These are phyloP conservation scores for Campylorhamphus procurvoides DNA, from an alignment of 2,113 vertebrate species.

Conservation along the genomic window DNA sequence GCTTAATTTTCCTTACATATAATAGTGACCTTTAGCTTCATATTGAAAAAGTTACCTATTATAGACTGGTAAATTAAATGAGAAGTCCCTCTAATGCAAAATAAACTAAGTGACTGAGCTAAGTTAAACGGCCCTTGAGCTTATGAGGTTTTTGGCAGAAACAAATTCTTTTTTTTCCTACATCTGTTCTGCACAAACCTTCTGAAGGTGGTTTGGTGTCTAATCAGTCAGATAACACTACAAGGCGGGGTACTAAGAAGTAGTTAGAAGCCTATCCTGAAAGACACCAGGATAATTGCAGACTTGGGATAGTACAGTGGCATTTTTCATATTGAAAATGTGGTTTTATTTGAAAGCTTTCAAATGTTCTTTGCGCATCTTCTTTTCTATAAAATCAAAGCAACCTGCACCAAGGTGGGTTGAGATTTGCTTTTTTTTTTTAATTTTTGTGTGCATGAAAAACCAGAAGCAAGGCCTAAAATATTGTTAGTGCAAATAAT, in stretches of 20 bases:
- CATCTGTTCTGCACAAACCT: conserved; percentile 35
- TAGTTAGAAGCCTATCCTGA: neutral
- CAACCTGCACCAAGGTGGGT: neutral
- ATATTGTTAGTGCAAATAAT: neutral
- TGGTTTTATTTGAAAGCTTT: conserved; percentile 22
- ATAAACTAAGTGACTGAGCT: conserved; percentile 81
- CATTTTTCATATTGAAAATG: neutral
- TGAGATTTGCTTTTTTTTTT: neutral
- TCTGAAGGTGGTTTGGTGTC: conserved; percentile 50
- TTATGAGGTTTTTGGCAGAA: conserved; percentile 65
- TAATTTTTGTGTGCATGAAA: neutral
- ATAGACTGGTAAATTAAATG: conserved; percentile 83
- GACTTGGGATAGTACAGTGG: neutral
- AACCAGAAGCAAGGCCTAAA: neutral
- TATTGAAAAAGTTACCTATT: conserved; percentile 86
- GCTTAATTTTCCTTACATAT: conserved; percentile 88
- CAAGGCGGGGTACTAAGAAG: neutral
- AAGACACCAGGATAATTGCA: neutral
- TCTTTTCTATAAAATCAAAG: conserved; percentile 13
- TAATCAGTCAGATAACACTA: conserved; percentile 32
- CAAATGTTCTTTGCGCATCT: neutral
- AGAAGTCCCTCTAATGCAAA: conserved; percentile 82
- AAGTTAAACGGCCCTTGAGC: conserved; percentile 74
- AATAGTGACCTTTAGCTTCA: conserved; percentile 94
- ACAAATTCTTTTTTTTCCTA: conserved; percentile 56